Evolutionary conservation across 1,140 invertebrate species (phyloP).

Genomic region (Ceratina australensis): DNA sequence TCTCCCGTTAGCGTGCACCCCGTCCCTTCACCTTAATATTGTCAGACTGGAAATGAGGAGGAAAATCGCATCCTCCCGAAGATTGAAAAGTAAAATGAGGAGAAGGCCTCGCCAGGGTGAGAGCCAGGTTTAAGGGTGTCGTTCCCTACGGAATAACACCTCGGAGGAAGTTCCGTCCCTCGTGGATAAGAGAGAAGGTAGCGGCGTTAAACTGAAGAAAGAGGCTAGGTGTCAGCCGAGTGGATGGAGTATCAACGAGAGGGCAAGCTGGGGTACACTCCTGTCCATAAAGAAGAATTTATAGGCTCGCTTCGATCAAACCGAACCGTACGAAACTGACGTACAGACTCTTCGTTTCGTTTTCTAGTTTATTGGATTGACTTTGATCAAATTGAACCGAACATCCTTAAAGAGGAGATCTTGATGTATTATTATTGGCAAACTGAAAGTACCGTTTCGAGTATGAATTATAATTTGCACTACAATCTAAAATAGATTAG

Average conservation of each 20-base stretch:
- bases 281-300: too few species aligned
- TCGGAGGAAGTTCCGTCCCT: background rate
- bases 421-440: too few species aligned
- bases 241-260: conserved; percentile 37
- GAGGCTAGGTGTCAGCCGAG: conserved; percentile 27
- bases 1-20: conserved; percentile 15
- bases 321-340: too few species aligned
- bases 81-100: conserved; percentile 73
- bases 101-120: conserved; percentile 49
- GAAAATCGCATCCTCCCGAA: conserved; percentile 71
- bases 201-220: conserved; percentile 8
- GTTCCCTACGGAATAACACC: background rate
- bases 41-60: conserved; percentile 72
- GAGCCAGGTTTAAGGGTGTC: conserved; percentile 47
- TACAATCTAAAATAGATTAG: too few species aligned
- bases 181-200: background rate
- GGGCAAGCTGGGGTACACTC: conserved; percentile 32
- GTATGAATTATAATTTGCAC: too few species aligned
- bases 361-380: too few species aligned
- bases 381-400: too few species aligned
- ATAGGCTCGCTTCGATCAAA: too few species aligned
- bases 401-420: too few species aligned
- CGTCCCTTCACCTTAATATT: conserved; percentile 61
- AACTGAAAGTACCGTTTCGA: too few species aligned
- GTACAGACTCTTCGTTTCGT: too few species aligned